Evolutionary conservation across 2,797 vertebrate species (phyloP), one percentile per base, ranked within the genome.

Genomic region (Eospalax fontanierii): DNA sequence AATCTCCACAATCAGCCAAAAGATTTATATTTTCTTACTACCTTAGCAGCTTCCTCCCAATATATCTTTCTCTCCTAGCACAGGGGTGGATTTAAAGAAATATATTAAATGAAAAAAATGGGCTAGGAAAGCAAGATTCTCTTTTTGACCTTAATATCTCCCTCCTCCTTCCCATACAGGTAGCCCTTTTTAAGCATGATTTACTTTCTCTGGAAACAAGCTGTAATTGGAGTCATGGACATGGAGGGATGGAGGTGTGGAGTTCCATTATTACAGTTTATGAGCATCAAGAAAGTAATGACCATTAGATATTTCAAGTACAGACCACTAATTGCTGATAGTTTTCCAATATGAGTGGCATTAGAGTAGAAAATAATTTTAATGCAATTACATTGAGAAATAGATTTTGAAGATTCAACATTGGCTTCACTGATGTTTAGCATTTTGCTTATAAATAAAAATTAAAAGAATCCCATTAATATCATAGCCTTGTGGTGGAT

Each of bases 11-110:
- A 96, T 96, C 94, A 95, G 90, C 82, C 92, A 70, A 92, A 95
- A 96, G 96, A 97, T 96, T 95, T 93, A 90, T 95, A 92, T 89
- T 66, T 92, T 93, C 90, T 88, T 78, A 80, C 92, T 96, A 96
- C 92, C 90, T 96, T 91, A 93, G 83, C 92, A 97, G 54, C 85
- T 93, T 79, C 94, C 96, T 96, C 70, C 18, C 6, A 97, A 96
- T 93, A 46, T 92, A 87, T 57, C 80, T 85, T 83, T 88, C 79
- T 85, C 21, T 6, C 43, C 78, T 59, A 54, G 88, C 83, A n/a
- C 57, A 87, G 79, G 79, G 90, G 91, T 95, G 82, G 87, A 96
- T 95, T 93, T 90, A 94, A 94, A 95, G 82, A 2, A 9, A 95
- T 96, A 38, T 90, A 80, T 90, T 94, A 96, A 83, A 80, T 80